Percentiles rank a stretch among this genome's conserved stretches.
Conservation (phyloP, 1,140 invertebrate genomes). For the Monochamus saltuarius region DNA sequence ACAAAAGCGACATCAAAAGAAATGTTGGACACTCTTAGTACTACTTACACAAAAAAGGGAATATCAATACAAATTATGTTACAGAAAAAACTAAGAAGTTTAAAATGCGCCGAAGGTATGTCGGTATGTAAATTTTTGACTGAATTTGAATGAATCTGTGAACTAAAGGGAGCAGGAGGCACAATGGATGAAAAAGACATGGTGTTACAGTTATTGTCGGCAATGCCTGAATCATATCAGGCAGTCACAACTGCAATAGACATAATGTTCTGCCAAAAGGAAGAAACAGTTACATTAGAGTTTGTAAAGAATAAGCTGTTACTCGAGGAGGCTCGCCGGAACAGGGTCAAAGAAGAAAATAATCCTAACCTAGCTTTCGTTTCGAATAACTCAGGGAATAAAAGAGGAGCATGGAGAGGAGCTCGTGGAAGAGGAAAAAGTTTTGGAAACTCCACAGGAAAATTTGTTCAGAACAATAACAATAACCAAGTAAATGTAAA, state of each 20-base stretch:
- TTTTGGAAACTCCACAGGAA: too few relatives aligned
- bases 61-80: background rate
- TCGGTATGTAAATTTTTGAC: background rate
- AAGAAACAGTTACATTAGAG: background rate
- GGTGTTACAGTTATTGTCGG: background rate
- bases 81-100: background rate
- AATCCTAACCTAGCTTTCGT: too few relatives aligned
- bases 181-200: background rate
- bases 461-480: too few relatives aligned
- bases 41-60: background rate
- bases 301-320: slow-evolving; percentile 1
- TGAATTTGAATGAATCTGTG: background rate
- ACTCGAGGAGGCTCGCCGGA: background rate
- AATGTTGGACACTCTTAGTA: background rate
- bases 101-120: background rate
- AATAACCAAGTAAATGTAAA: too few relatives aligned
- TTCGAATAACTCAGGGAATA: too few relatives aligned
- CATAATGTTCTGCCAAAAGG: background rate
- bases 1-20: slow-evolving; percentile 5
- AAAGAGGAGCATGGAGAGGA: too few relatives aligned
- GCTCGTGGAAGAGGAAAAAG: too few relatives aligned
- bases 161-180: background rate
- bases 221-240: slow-evolving; percentile 4
- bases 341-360: too few relatives aligned
- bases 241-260: background rate